Evolutionary conservation across 2,797 vertebrate genomes (phyloP).

Genomic region (Cichlasoma orientale): DNA sequence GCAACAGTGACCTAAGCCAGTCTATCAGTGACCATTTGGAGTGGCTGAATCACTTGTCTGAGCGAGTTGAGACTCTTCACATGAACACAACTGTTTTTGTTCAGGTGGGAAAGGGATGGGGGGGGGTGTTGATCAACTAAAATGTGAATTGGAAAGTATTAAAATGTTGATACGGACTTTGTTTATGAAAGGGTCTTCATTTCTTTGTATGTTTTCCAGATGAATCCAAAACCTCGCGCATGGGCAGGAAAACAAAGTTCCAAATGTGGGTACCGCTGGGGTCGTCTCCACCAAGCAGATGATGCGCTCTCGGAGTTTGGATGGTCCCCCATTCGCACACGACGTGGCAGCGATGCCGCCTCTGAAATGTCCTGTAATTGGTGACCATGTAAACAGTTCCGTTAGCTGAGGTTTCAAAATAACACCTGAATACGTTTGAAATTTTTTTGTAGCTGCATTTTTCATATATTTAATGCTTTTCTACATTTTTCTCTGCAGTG

Average conservation of each 20-base stretch:
- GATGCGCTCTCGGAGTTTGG: slow-evolving; percentile 81
- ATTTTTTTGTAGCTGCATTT: not conserved
- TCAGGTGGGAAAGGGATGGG: slow-evolving; percentile 68
- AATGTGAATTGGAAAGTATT: not conserved
- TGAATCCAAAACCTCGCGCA: slow-evolving; percentile 79
- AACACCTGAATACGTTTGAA: not conserved
- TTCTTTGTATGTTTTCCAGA: slow-evolving; percentile 62
- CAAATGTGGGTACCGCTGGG: slow-evolving; percentile 52
- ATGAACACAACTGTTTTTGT: slow-evolving; percentile 82
- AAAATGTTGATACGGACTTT: no score
- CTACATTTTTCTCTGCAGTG: not conserved
- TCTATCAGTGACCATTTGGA: slow-evolving; percentile 78
- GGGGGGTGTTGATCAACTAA: no score
- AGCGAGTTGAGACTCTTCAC: slow-evolving; percentile 81
- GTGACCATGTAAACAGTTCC: slow-evolving; percentile 58
- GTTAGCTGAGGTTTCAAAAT: not conserved
- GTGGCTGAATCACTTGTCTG: slow-evolving; percentile 77
- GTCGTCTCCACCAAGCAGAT: slow-evolving; percentile 55
- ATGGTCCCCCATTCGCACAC: slow-evolving; percentile 76
- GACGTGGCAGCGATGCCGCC: slow-evolving; percentile 82
- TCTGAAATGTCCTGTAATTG: slow-evolving; percentile 87
- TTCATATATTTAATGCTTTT: not conserved
- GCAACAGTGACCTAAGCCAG: slow-evolving; percentile 72
- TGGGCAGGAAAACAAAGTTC: slow-evolving; percentile 74
- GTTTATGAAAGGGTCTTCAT: no score